Base-by-base conservation (phyloP, 1,140 invertebrate species). In the Drosophila seguyi region DNA sequence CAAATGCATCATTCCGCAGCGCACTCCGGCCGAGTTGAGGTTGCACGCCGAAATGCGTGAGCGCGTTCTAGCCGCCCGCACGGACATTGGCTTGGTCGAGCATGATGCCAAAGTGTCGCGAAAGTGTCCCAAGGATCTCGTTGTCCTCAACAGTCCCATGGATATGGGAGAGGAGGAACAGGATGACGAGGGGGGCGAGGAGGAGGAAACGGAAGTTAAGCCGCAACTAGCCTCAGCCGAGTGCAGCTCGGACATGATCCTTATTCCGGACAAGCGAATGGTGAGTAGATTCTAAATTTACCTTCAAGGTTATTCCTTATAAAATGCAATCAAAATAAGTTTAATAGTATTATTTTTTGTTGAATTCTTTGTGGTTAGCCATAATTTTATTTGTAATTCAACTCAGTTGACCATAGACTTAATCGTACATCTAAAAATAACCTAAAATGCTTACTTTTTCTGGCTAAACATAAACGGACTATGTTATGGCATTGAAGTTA, bases 221-320 rank as follows among this genome's bases (percentile, higher is more conserved):
- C 91, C 91, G 0, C 56, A 91, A 42, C 25, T 66, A 6, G 91
- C 91, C 0, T 74, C 79, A 8, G 81, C 85, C 2, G 77, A 88
- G 11, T 92, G 91, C 52, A 91, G 84, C 48, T 75, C 82, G 18
- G 65, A 86, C n/a, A 73, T 87, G 55, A 92, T 92, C 5, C 79
- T 91, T 13, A 66, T 84, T 53, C 91, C 91, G 13, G 79, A 91
- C 27, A 79, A 72, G 22, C 87, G 84, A 22, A 76, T 92, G 81
- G 91, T 92, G 55, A 86, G 91, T 79, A 0, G 14, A 27, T 27
- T 47, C 0, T 47, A 5, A 5, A n/a, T 25, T 16, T 27, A 2
- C 3, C 20, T 18, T 5, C 4, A 18, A 42, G 8, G 10, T 6
- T 14, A 3, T 45, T 14, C 6, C 18, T n/a, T 27, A 10, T 5